Base-by-base conservation (phyloP, 2,797 vertebrate genomes). In the Tinamus major region DNA sequence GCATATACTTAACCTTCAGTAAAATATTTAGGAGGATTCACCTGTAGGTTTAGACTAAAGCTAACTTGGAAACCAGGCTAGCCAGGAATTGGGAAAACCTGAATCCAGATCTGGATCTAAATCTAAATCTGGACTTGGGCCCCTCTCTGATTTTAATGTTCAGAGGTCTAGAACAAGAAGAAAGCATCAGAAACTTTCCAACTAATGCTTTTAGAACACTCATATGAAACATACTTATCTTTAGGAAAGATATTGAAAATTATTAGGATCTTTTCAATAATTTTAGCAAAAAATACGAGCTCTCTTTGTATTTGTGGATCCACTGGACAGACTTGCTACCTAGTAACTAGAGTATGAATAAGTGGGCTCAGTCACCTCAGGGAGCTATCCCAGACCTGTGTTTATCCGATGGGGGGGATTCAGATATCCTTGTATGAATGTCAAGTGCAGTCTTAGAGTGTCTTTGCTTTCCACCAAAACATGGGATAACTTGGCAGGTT, bases 391-490 rank as follows among this genome's bases (percentile, higher is more conserved):
- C n/a, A 70, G 39, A 56, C 31, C 35, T 79, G 19, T 35, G 13
- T 79, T 86, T 81, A 83, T 33, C 18, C 51, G 42, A 20, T 42
- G 81, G 35, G 31, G 75, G 23, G 55, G 18, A 39, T 90, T 90
- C 68, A 58, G 18, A 87, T 4, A 48, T 79, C 21, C 21, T 29
- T 76, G 19, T 41, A 71, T 37, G 62, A 82, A 77, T 75, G 42
- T 31, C 51, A 23, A 10, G 12, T 92, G 26, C 55, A 44, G 15
- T 83, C 65, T 49, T 9, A 72, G 27, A 81, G 53, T 35, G 39
- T 68, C 68, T 84, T 77, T 58, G n/a, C 35, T 82, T 93, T 93
- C 83, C 62, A 63, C 18, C 46, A 87, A 61, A 89, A 84, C 6
- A n/a, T 7, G 39, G 29, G 21, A 2, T 80, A 88, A 92, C 14